phyloP scores from a whole-genome alignment of 2,113 vertebrate genomes.

The Hassar affinis region DNA sequence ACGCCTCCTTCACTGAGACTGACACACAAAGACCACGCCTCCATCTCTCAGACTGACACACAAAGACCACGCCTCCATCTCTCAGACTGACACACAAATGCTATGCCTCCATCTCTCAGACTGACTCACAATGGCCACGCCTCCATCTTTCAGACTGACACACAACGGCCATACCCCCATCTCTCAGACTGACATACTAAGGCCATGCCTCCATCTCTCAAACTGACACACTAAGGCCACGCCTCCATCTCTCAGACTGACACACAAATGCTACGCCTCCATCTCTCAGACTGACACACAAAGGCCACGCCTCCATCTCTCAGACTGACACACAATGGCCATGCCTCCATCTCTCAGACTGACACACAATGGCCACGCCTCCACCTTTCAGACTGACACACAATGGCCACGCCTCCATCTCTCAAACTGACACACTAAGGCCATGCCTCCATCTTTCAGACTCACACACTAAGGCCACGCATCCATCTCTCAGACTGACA shows the following conservation, averaged over 20 bases:
- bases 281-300: neutral
- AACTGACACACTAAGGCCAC: neutral
- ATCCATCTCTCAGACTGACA: neutral
- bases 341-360: neutral
- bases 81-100: neutral
- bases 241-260: neutral
- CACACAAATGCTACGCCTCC: neutral
- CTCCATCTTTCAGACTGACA: neutral
- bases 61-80: neutral
- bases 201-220: neutral
- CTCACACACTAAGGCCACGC: no score
- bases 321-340: neutral
- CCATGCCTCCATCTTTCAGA: neutral
- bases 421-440: neutral
- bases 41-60: neutral
- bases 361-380: neutral
- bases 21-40: neutral
- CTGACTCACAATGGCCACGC: neutral
- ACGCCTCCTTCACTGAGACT: neutral
- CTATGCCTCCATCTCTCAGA: neutral
- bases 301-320: neutral
- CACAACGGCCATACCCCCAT: neutral
- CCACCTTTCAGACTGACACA: neutral
- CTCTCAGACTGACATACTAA: neutral
- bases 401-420: neutral